Conservation (phyloP, 2,888 invertebrate species). For the Nebria brevicollis region DNA sequence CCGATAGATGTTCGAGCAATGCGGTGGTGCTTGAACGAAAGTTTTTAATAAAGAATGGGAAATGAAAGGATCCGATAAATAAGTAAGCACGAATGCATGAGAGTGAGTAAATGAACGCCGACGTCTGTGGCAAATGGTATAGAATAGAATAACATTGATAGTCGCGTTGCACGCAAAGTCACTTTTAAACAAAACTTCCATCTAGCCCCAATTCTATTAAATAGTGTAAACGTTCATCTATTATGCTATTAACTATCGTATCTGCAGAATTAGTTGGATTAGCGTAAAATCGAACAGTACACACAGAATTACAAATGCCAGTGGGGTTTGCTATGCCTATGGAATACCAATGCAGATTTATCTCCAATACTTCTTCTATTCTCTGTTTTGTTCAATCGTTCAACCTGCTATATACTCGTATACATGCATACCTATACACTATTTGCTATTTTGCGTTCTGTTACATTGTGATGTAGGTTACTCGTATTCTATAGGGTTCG, state of each 20-base stretch:
- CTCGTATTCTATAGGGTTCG: background rate
- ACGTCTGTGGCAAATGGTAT: slow-evolving; percentile 10
- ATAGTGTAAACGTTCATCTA: slow-evolving; percentile 42
- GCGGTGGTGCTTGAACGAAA: slow-evolving; percentile 28
- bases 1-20: slow-evolving; percentile 23
- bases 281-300: slow-evolving; percentile 43
- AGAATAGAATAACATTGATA: background rate
- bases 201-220: slow-evolving; percentile 36
- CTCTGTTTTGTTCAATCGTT: slow-evolving; percentile 4
- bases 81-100: slow-evolving; percentile 30
- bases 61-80: slow-evolving; percentile 33
- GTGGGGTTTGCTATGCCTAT: slow-evolving; percentile 38
- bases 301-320: slow-evolving; percentile 44
- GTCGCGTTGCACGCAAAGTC: background rate
- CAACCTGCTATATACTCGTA: background rate
- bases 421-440: background rate
- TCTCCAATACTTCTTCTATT: slow-evolving; percentile 33
- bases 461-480: background rate
- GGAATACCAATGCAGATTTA: slow-evolving; percentile 44
- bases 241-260: slow-evolving; percentile 40
- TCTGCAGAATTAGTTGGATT: slow-evolving; percentile 40
- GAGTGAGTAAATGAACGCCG: slow-evolving; percentile 33
- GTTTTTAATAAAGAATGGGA: slow-evolving; percentile 44
- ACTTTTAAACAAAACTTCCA: slow-evolving; percentile 36
- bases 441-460: background rate